Evolutionary conservation across 1,140 invertebrate genomes (phyloP), one percentile per base, ranked within the genome.

Genomic region (Panonychus citri): DNA sequence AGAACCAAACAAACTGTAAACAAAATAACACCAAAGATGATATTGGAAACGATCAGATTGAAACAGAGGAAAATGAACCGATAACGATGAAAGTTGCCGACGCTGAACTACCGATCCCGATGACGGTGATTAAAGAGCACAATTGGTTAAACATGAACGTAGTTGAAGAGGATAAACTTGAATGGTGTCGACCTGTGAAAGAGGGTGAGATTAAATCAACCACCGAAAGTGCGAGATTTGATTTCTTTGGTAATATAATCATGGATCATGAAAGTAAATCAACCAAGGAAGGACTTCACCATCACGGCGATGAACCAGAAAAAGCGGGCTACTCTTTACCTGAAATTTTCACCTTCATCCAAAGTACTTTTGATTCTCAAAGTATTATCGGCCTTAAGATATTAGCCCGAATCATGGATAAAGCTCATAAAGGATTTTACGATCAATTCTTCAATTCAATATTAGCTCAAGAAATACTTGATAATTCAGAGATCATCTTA

Each of bases 301-400:
- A 63, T 55, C 62, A 63, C 24, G 56, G 59, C 15, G 59, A 63
- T 13, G 54, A 63, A n/a, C 53, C 56, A 3, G 59, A 58, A 17
- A 34, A 46, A 21, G 24, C 61, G 12, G 62, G 62, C 8, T 63
- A 63, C 26, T 63, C 61, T 25, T 30, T 62, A 3, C 17, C 57
- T n/a, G 61, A 62, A 42, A 43, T 62, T 19, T 42, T 57, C 17
- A 60, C 28, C 12, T 54, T 60, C 13, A 42, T 60, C 3, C 46
- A 61, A 40, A 62, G 60, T 50, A 51, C 49, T 3, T 57, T 51
- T 51, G 21, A 21, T 19, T 30, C 61, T 13, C 61, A 62, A 50
- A 56, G 54, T 50, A 48, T 60, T 26, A 26, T 62, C 7, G 61
- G 43, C 21, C 52, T 62, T 15, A 39, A 62, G 39, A 53, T 57